Conservation (phyloP, 2,113 vertebrate genomes). For the Nibea coibor region DNA sequence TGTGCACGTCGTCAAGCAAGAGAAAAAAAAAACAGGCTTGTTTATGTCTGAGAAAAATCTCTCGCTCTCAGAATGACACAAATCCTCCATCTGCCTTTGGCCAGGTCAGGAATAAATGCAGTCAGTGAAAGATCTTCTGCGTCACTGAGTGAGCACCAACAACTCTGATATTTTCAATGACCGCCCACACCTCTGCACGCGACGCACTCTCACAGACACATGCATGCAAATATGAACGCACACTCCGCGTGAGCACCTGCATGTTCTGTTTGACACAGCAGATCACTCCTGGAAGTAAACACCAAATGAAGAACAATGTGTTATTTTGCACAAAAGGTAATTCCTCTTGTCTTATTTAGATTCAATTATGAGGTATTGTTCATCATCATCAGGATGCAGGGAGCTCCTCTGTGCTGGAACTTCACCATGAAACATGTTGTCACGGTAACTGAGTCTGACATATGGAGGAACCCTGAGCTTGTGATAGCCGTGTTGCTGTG, state of each 20-base stretch:
- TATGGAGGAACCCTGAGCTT: constrained; percentile 53
- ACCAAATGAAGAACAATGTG: background rate
- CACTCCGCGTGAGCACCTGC: constrained; percentile 11
- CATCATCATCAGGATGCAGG: constrained; percentile 11
- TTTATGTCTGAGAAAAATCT: constrained; percentile 23
- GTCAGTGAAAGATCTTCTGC: constrained; percentile 36
- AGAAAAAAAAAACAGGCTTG: background rate
- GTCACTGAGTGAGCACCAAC: constrained; percentile 41
- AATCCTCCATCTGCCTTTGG: constrained; percentile 31
- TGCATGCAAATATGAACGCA: constrained; percentile 12
- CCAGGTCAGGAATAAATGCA: constrained; percentile 41
- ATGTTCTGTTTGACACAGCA: constrained; percentile 8
- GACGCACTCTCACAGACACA: background rate
- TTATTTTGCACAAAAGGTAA: background rate
- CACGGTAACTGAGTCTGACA: constrained; percentile 64
- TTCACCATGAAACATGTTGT: constrained; percentile 57
- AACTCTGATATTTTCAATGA: constrained; percentile 18
- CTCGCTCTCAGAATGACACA: constrained; percentile 35
- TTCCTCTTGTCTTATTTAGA: background rate
- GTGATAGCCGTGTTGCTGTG: constrained; percentile 54
- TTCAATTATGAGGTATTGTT: background rate
- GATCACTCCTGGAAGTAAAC: constrained; percentile 14
- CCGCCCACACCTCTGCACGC: constrained; percentile 25
- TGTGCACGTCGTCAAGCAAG: background rate
- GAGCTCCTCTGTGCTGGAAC: constrained; percentile 60